Conservation (phyloP, 2,888 invertebrate species). For the Euzophera pinguis region DNA sequence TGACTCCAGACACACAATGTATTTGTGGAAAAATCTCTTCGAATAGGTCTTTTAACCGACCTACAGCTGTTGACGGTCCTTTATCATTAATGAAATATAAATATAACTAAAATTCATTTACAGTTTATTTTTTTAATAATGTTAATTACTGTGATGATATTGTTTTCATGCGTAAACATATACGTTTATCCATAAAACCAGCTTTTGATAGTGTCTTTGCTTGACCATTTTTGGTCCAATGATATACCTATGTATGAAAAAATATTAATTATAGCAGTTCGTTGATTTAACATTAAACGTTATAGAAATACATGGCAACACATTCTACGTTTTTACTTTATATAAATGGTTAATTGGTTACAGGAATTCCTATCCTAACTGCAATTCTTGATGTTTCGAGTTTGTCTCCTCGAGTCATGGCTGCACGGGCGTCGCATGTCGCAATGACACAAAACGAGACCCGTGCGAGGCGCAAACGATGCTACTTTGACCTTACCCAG, state of each 20-base stretch:
- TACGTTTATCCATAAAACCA: slow-evolving; percentile 25
- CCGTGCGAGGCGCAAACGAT: slow-evolving; percentile 55
- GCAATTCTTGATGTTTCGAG: slow-evolving; percentile 14
- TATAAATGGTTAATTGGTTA: no score
- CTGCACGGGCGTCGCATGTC: slow-evolving; percentile 39
- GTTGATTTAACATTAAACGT: no score
- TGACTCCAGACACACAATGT: slow-evolving; percentile 40
- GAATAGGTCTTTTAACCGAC: slow-evolving; percentile 26
- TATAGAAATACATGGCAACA: no score
- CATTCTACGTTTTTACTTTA: no score
- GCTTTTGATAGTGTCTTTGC: slow-evolving; percentile 8
- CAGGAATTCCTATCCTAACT: no score
- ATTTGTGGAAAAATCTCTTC: slow-evolving; percentile 32
- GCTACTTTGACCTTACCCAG: slow-evolving; percentile 59
- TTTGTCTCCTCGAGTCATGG: slow-evolving; percentile 34
- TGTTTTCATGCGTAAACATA: slow-evolving; percentile 26
- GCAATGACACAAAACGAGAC: slow-evolving; percentile 47
- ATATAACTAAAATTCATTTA: slow-evolving; percentile 20
- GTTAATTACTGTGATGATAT: slow-evolving; percentile 14
- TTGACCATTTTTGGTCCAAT: no score
- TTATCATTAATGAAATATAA: slow-evolving; percentile 45
- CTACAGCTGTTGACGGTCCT: slow-evolving; percentile 51
- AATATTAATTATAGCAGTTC: no score
- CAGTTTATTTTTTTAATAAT: slow-evolving; percentile 17
- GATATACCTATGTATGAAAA: not conserved